Evolutionary conservation across 2,797 vertebrate species (phyloP).

Genomic region (Amphiprion clarkii): DNA sequence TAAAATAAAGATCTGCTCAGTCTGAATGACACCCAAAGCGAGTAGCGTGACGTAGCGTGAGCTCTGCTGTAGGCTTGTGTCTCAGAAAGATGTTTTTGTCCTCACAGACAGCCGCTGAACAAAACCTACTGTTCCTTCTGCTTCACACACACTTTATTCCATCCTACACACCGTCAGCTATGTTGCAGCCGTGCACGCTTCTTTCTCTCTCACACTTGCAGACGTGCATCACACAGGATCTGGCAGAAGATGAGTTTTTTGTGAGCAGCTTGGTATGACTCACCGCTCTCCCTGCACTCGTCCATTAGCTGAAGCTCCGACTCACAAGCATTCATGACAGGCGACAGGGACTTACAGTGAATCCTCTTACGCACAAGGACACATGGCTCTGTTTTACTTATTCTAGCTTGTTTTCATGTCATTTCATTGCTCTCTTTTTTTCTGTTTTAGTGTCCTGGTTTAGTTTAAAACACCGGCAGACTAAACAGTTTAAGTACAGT

Average conservation of each 20-base stretch:
- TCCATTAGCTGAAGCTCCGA: constrained; percentile 54
- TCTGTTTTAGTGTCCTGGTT: background rate
- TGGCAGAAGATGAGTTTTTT: constrained; percentile 52
- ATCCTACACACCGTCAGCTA: background rate
- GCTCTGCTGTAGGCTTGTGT: constrained; percentile 36
- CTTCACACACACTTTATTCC: constrained; percentile 7
- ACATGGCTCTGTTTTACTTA: constrained; percentile 33
- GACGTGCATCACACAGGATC: constrained; percentile 45
- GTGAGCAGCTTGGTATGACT: constrained; percentile 64
- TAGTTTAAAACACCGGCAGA: background rate
- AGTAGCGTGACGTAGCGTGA: constrained; percentile 41
- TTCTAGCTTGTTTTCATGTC: constrained; percentile 11
- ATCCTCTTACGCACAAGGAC: constrained; percentile 22
- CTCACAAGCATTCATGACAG: constrained; percentile 47
- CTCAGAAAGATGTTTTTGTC: constrained; percentile 71
- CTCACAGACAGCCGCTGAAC: constrained; percentile 42
- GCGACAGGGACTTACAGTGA: constrained; percentile 41
- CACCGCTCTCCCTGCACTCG: constrained; percentile 58
- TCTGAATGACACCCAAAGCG: constrained; percentile 7
- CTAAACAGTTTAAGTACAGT: background rate
- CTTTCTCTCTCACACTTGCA: constrained; percentile 12
- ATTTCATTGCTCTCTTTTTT: background rate
- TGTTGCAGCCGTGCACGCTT: constrained; percentile 32
- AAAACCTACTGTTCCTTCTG: constrained; percentile 41
- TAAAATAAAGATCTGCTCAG: background rate